Percentiles rank a stretch among this genome's conserved stretches.
phyloP scores from a whole-genome alignment of 1,140 invertebrate species.

The Dreissena rostriformis region DNA sequence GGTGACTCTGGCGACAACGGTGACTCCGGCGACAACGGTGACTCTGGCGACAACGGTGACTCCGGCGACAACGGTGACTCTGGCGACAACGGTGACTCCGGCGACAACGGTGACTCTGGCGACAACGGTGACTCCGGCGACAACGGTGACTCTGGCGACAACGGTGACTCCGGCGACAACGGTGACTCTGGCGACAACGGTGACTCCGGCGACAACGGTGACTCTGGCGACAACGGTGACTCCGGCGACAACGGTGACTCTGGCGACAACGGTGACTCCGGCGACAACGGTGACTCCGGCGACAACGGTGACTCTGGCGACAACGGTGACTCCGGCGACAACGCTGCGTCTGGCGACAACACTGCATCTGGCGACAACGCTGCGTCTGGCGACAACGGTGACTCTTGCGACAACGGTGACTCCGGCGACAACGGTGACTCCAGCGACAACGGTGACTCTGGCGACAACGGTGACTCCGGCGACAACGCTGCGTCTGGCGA shows the following conservation, averaged over 20 bases:
- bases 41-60: no score
- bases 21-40: no score
- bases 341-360: neutral
- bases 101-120: no score
- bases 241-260: neutral
- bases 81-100: no score
- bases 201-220: conserved; percentile 1
- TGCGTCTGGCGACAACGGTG: neutral
- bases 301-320: neutral
- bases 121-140: no score
- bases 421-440: conserved; percentile 3
- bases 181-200: neutral
- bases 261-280: neutral
- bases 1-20: no score
- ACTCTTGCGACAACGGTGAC: neutral
- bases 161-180: neutral
- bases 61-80: no score
- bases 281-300: neutral
- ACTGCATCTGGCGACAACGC: neutral
- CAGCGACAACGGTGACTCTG: neutral
- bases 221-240: neutral
- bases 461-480: conserved; percentile 2
- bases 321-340: neutral
- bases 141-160: conserved; percentile 3
- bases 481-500: neutral